Evolutionary conservation across 2,888 invertebrate genomes (phyloP), one percentile per base, ranked within the genome.

Genomic region (Fragum sueziense): DNA sequence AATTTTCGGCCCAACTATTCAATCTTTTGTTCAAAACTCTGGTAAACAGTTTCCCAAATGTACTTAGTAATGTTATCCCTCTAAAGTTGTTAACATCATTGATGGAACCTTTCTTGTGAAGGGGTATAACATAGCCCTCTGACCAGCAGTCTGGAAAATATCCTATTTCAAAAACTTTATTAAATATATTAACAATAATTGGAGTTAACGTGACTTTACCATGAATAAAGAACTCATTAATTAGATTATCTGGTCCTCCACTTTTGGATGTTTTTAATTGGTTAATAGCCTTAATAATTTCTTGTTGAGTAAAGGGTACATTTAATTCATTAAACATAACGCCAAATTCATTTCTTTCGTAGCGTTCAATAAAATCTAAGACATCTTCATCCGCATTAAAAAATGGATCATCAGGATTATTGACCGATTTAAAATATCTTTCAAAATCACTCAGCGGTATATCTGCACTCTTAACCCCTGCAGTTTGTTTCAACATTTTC

Each of bases 21-120:
- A 79, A 54, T 51, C 71, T 74, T 29, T 67, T 71, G 71, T 77
- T 77, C n/a, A 70, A 22, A 20, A 70, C 22, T 27, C 57, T 1
- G n/a, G 57, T 73, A n/a, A 70, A 69, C 11, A 68, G 29, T 68
- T 68, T 68, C 25, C 68, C 68, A 9, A 68, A n/a, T 6, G n/a
- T n/a, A 22, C 59, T 70, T 29, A 70, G 54, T 33, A 57, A 25
- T 25, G 70, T 70, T 7, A 70, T 70, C 34, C 59, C 70, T 34
- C 57, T 29, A 57, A 33, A 70, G 34, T 70, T 57, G 20, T 54
- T 57, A 22, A 34, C 70, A 37, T 57, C 37, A 20, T 57, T n/a
- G 7, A 68, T 34, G 27, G 41, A 25, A 25, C 68, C 68, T 27
- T 47, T 25, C 3, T 33, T 17, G 61, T 70, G 34, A 4, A 62